These are phyloP conservation scores for Heliconius hermathena DNA, from an alignment of 1,140 invertebrate species.

Conservation along the genomic window DNA sequence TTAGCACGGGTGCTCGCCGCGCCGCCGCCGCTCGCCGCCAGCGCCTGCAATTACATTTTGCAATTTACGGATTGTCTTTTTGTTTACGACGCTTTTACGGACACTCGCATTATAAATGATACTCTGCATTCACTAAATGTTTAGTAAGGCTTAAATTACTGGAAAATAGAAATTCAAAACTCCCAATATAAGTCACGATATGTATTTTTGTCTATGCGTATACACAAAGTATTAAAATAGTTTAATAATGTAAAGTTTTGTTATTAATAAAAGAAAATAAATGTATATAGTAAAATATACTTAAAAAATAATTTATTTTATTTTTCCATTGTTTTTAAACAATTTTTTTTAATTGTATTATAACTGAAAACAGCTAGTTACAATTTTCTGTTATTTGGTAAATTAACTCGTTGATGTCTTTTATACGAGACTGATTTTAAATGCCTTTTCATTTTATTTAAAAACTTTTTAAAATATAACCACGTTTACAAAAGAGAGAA, in stretches of 20 bases:
- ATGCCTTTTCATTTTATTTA: not conserved
- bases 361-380: not conserved
- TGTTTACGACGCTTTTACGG: conserved; percentile 53
- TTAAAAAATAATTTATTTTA: not conserved
- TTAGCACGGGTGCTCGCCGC: conserved; percentile 55
- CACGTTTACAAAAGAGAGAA: not conserved
- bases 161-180: not conserved
- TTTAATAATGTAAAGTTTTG: not conserved
- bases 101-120: conserved; percentile 33
- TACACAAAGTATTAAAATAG: not conserved
- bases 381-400: conserved; percentile 7
- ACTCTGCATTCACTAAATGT: conserved; percentile 3
- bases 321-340: too few relatives aligned
- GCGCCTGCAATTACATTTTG: conserved; percentile 68
- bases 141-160: not conserved
- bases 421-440: conserved; percentile 41
- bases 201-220: too few relatives aligned
- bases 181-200: not conserved
- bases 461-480: not conserved
- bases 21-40: conserved; percentile 49
- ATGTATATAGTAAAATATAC: not conserved
- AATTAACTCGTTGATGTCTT: conserved; percentile 66
- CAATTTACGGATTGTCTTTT: conserved; percentile 59
- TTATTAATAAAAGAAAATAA: not conserved
- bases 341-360: too few relatives aligned